Conservation (phyloP, 2,888 invertebrate genomes). For the Cephalotes varians region DNA sequence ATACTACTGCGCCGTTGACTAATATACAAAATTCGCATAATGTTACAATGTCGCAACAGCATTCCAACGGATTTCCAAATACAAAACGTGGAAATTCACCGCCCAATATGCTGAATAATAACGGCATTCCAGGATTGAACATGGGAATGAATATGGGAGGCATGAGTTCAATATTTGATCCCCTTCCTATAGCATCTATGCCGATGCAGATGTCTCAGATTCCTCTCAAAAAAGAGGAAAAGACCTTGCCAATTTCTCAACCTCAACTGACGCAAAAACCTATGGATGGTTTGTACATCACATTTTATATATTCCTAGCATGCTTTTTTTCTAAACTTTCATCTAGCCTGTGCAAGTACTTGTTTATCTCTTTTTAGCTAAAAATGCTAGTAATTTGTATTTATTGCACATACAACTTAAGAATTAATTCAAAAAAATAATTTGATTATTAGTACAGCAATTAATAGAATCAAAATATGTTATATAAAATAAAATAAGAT, state of each 20-base stretch:
- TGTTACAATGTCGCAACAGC: constrained; percentile 80
- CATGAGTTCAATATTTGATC: constrained; percentile 90
- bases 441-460: background rate
- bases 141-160: constrained; percentile 86
- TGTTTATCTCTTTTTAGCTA: background rate
- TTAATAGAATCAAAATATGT: constrained; percentile 1
- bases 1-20: constrained; percentile 77
- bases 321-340: background rate
- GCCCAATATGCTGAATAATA: constrained; percentile 85
- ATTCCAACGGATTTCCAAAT: constrained; percentile 86
- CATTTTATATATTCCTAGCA: constrained; percentile 4
- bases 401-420: background rate
- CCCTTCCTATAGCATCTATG: constrained; percentile 86
- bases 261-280: constrained; percentile 85
- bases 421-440: background rate
- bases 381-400: background rate
- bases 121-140: constrained; percentile 86
- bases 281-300: constrained; percentile 82
- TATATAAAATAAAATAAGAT: background rate
- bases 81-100: constrained; percentile 86
- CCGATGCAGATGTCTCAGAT: constrained; percentile 86
- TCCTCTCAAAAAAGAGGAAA: constrained; percentile 88
- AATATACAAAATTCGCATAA: constrained; percentile 82
- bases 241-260: constrained; percentile 89
- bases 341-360: background rate